Percentiles rank a stretch among this genome's conserved stretches.
Conservation (phyloP, 2,113 vertebrate genomes). For the Isurus oxyrinchus region DNA sequence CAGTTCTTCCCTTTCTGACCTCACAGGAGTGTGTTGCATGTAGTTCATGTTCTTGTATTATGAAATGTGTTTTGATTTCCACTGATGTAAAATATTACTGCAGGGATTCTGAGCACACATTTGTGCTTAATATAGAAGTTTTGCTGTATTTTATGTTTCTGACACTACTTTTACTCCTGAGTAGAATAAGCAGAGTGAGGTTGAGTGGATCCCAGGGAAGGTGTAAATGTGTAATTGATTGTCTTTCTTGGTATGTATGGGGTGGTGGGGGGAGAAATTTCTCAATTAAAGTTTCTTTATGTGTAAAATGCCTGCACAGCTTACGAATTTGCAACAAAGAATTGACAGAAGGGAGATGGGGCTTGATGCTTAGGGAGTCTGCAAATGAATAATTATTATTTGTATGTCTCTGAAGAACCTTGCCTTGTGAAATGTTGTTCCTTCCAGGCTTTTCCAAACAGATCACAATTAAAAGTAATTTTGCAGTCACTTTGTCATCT, state of each 20-base stretch:
- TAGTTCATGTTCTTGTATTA: neutral
- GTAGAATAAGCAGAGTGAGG: neutral
- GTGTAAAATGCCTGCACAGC: neutral
- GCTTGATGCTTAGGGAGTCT: constrained; percentile 10
- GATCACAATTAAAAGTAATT: constrained; percentile 34
- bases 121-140: neutral
- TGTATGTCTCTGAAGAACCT: neutral
- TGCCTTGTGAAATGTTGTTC: constrained; percentile 17
- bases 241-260: neutral
- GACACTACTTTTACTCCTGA: neutral
- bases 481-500: constrained; percentile 15
- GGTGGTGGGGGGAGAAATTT: neutral
- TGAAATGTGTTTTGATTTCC: neutral
- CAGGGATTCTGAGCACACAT: neutral
- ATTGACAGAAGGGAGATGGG: constrained; percentile 10
- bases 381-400: constrained; percentile 30
- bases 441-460: constrained; percentile 1
- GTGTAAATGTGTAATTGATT: neutral
- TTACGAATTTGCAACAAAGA: neutral
- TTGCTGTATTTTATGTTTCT: neutral
- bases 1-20: neutral
- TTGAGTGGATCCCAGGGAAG: neutral
- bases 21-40: neutral
- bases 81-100: neutral
- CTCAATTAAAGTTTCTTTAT: neutral